A percentile compares a stretch with the other conserved stretches of the same genome.
Conservation (phyloP, 2,797 vertebrate genomes). For the Buphagus erythrorhynchus region DNA sequence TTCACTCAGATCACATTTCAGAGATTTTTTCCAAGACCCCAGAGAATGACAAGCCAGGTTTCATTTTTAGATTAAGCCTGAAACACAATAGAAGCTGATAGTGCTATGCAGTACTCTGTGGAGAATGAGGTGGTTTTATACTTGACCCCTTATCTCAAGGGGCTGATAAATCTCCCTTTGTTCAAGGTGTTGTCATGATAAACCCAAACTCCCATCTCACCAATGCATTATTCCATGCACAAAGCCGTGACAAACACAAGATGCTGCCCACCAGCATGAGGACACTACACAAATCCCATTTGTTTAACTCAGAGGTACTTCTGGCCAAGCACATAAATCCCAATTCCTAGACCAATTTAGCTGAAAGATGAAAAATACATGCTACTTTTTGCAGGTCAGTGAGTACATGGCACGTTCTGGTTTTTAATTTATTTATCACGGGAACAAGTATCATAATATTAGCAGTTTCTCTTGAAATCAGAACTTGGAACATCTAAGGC, state of each 20-base stretch:
- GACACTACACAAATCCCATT: background rate
- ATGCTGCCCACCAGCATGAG: background rate
- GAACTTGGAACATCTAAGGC: background rate
- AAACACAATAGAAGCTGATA: background rate
- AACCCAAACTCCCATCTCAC: background rate
- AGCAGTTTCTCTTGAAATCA: background rate
- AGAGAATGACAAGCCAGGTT: background rate
- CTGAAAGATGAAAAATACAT: background rate
- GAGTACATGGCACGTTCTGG: background rate
- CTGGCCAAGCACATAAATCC: background rate
- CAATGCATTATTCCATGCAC: background rate
- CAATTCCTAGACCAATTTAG: background rate
- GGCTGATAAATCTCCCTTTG: background rate
- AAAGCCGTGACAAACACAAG: background rate
- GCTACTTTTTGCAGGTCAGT: background rate
- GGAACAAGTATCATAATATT: background rate
- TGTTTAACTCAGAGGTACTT: background rate
- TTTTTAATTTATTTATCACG: background rate
- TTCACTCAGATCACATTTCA: background rate
- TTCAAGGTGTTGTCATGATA: background rate
- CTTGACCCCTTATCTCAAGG: background rate
- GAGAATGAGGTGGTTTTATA: background rate
- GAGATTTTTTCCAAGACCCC: background rate
- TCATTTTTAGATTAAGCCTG: conserved; percentile 31
- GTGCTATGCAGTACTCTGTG: background rate